A percentile compares a stretch with the other conserved stretches of the same genome.
phyloP scores from a whole-genome alignment of 2,113 vertebrate species.

The Microcebus ravelobensis region DNA sequence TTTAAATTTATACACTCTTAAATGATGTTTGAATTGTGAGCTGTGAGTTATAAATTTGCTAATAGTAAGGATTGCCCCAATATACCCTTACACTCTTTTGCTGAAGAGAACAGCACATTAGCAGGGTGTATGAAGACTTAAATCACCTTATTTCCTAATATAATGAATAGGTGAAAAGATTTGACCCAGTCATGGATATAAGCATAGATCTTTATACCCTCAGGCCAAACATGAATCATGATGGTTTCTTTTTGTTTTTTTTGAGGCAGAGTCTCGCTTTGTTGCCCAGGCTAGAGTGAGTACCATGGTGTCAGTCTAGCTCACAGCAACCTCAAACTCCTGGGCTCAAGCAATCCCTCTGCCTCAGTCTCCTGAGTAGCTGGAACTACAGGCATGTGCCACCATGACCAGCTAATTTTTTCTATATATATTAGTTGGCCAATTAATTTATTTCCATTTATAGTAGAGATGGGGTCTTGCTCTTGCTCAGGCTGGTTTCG shows the following conservation, averaged over 20 bases:
- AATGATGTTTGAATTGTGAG: not conserved
- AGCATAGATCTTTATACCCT: not conserved
- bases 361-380: too few relatives aligned
- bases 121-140: not conserved
- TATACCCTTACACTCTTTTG: not conserved
- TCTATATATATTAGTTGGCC: too few relatives aligned
- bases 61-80: not conserved
- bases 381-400: too few relatives aligned
- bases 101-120: not conserved
- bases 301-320: too few relatives aligned
- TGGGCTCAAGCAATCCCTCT: too few relatives aligned
- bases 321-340: too few relatives aligned
- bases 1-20: slow-evolving; percentile 27
- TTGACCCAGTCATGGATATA: not conserved
- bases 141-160: not conserved
- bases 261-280: too few relatives aligned
- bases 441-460: too few relatives aligned
- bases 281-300: too few relatives aligned
- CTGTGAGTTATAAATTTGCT: not conserved
- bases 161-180: not conserved
- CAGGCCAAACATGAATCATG: not conserved
- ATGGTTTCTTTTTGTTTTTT: not conserved
- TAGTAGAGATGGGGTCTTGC: too few relatives aligned
- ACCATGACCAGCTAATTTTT: too few relatives aligned
- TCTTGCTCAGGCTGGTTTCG: too few relatives aligned